phyloP scores from a whole-genome alignment of 2,797 vertebrate genomes.

The Micromesistius poutassou region DNA sequence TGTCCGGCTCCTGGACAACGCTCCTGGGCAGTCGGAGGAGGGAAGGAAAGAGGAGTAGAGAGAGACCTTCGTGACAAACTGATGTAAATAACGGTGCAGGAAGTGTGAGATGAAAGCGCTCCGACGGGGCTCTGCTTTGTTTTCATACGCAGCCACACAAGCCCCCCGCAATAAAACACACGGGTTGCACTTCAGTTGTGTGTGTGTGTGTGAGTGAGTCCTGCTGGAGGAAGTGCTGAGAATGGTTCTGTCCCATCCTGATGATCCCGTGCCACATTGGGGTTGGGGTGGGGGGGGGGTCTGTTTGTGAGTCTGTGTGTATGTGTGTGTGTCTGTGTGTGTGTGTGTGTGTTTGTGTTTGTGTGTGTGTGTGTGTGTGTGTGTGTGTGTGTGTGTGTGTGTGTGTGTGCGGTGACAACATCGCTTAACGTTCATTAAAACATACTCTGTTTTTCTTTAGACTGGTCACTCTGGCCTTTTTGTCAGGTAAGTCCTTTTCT shows the following conservation, averaged over 20 bases:
- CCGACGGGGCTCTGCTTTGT: constrained; percentile 80
- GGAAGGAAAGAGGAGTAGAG: constrained; percentile 36
- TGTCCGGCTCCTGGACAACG: constrained; percentile 62
- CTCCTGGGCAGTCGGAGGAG: constrained; percentile 70
- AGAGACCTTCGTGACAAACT: constrained; percentile 77
- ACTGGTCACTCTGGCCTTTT: no score
- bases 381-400: background rate
- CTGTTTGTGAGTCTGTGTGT: constrained; percentile 50
- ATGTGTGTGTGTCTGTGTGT: no score
- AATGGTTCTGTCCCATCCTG: constrained; percentile 81
- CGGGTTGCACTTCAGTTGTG: constrained; percentile 72
- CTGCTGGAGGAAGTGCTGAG: constrained; percentile 79
- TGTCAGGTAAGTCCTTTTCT: no score
- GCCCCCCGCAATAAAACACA: constrained; percentile 79
- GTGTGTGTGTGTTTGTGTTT: background rate
- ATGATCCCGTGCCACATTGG: constrained; percentile 71
- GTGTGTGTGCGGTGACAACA: background rate
- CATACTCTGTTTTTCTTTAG: background rate
- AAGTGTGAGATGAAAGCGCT: constrained; percentile 86
- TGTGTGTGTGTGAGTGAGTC: constrained; percentile 24
- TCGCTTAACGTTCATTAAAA: background rate
- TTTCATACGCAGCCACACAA: constrained; percentile 80
- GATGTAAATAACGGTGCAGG: constrained; percentile 88
- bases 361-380: background rate
- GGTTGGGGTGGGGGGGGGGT: background rate